Conservation (phyloP, 2,888 invertebrate genomes). For the Pachycephus smyrnensis region DNA sequence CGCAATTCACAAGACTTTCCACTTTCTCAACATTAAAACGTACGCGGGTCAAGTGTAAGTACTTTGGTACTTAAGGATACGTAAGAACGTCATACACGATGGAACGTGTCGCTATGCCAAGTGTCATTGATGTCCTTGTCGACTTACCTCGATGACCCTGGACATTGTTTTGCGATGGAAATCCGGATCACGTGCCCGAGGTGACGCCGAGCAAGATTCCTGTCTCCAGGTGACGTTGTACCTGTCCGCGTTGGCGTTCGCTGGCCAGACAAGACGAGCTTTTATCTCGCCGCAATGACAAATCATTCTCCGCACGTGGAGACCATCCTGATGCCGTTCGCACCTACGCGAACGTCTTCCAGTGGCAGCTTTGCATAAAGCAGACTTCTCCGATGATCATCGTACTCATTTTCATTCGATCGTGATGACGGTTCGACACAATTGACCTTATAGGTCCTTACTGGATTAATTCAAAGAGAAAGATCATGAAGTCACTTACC, state of each 20-base stretch:
- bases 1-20: no score
- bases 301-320: slow-evolving; percentile 46
- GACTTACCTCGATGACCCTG: slow-evolving; percentile 28
- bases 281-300: slow-evolving; percentile 49
- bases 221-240: slow-evolving; percentile 51
- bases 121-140: no score
- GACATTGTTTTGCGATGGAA: slow-evolving; percentile 12
- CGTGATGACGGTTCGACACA: not conserved
- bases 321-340: slow-evolving; percentile 42
- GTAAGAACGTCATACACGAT: no score
- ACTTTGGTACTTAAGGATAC: no score
- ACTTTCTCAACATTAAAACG: no score
- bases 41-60: no score
- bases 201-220: slow-evolving; percentile 34
- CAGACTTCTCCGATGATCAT: slow-evolving; percentile 43
- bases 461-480: not conserved
- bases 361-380: slow-evolving; percentile 48
- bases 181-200: not conserved
- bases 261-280: slow-evolving; percentile 49
- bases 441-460: slow-evolving; percentile 16
- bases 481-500: slow-evolving; percentile 35
- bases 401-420: slow-evolving; percentile 22
- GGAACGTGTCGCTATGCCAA: no score
- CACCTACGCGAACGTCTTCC: slow-evolving; percentile 47
- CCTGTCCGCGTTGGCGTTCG: slow-evolving; percentile 34